Conservation (phyloP, 1,140 invertebrate species). For the Drosophila funebris region DNA sequence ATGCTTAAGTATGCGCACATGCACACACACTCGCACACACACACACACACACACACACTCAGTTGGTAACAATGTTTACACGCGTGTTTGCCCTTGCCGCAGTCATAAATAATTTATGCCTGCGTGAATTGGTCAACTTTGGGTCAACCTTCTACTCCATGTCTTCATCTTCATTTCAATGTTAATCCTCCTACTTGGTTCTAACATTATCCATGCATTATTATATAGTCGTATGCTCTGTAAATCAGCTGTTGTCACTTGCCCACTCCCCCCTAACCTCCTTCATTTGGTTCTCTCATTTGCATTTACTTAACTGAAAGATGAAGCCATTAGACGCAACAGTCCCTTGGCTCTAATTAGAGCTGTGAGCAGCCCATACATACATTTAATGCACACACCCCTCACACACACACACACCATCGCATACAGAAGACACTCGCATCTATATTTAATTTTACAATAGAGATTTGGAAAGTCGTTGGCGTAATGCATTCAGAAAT, state of each 20-base stretch:
- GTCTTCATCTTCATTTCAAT: constrained; percentile 76
- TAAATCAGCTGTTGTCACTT: constrained; percentile 62
- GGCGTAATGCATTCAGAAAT: constrained; percentile 13
- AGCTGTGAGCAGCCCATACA: constrained; percentile 18
- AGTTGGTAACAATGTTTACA: constrained; percentile 37
- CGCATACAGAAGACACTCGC: not conserved
- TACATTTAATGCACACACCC: constrained; percentile 13
- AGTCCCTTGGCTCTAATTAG: constrained; percentile 42
- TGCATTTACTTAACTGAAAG: constrained; percentile 30
- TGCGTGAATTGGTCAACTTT: constrained; percentile 77
- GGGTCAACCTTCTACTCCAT: constrained; percentile 15
- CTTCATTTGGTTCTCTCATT: constrained; percentile 45
- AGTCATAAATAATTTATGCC: constrained; percentile 80
- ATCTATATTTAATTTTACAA: constrained; percentile 38
- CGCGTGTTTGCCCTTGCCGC: constrained; percentile 58
- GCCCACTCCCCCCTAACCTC: too few species aligned
- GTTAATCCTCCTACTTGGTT: constrained; percentile 49
- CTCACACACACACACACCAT: not conserved
- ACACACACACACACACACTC: not conserved
- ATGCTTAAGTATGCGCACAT: constrained; percentile 27
- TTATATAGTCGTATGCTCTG: constrained; percentile 32
- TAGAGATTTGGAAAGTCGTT: constrained; percentile 32
- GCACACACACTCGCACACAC: constrained; percentile 7
- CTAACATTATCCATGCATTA: constrained; percentile 24
- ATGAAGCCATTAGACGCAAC: constrained; percentile 59